phyloP scores from a whole-genome alignment of 2,113 vertebrate genomes.

The Coregonus clupeaformis region DNA sequence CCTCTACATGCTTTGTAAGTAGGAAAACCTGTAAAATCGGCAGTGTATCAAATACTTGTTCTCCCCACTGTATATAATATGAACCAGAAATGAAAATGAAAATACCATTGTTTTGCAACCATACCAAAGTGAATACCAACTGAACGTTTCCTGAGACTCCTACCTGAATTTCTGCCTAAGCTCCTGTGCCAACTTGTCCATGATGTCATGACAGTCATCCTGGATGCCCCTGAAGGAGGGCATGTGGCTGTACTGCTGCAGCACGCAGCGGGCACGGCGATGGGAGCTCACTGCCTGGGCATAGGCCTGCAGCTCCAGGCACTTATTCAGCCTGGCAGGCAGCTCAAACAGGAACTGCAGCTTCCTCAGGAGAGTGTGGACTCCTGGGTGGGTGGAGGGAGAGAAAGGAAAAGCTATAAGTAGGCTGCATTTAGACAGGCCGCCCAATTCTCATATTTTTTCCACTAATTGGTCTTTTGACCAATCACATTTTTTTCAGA shows the following conservation, averaged over 20 bases:
- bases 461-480: too few relatives aligned
- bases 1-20: too few relatives aligned
- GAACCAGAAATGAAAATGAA: not conserved
- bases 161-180: constrained; percentile 89
- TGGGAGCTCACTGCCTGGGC: constrained; percentile 87
- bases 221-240: constrained; percentile 96
- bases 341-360: constrained; percentile 96
- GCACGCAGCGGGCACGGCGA: constrained; percentile 82
- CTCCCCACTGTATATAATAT: too few relatives aligned
- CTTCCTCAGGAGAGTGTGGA: constrained; percentile 90
- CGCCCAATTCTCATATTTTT: too few relatives aligned
- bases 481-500: too few relatives aligned
- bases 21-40: too few relatives aligned
- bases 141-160: not conserved
- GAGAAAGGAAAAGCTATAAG: too few relatives aligned
- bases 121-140: not conserved
- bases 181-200: constrained; percentile 85
- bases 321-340: constrained; percentile 87
- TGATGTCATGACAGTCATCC: constrained; percentile 92
- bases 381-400: constrained; percentile 67
- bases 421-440: too few relatives aligned
- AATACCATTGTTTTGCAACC: not conserved
- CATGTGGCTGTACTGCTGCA: constrained; percentile 94
- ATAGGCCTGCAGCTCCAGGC: constrained; percentile 85
- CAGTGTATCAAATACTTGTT: too few relatives aligned